Evolutionary conservation across 2,797 vertebrate species (phyloP), one percentile per base, ranked within the genome.

Genomic region (Sciurus carolinensis): DNA sequence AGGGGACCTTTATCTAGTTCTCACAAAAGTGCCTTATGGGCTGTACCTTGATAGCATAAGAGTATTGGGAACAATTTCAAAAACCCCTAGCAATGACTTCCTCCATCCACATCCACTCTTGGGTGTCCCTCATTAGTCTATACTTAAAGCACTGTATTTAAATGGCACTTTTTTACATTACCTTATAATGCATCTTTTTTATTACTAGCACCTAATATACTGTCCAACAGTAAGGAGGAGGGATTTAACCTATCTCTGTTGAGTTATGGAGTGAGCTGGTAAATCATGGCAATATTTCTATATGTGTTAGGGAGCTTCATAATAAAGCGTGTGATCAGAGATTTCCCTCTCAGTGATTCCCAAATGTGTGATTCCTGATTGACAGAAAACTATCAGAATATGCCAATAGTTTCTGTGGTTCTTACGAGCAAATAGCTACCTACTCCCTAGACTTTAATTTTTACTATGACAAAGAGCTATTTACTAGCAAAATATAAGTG

Each of bases 361-460:
- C 69, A 95, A 72, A 82, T 73, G 72, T 30, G 7, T 26, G 26
- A 33, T 15, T 92, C n/a, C 33, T 67, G 8, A 39, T 72, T 22
- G 26, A 24, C 72, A 81, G 62, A 14, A 66, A 72, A 36, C 47
- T 81, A 28, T 84, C 76, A 82, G n/a, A 47, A 89, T 79, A 90
- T 22, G 9, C 22, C 1, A 66, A 18, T n/a, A 9, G 5, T 91
- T 91, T 69, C 33, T 73, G 11, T 36, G 76, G 28, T 80, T 91
- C n/a, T 30, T 77, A 75, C 20, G 69, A 81, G 15, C 10, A 79
- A 96, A 71, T 88, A 57, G 73, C 77, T 75, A 90, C 72, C 7
- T 73, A 66, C 69, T 89, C n/a, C 26, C 28, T 62, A 86, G 50
- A 84, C 50, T 85, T 94, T 90, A n/a, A 95, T 84, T 82, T 92